Conservation (phyloP, 2,888 invertebrate species). For the Melieria omissa region DNA sequence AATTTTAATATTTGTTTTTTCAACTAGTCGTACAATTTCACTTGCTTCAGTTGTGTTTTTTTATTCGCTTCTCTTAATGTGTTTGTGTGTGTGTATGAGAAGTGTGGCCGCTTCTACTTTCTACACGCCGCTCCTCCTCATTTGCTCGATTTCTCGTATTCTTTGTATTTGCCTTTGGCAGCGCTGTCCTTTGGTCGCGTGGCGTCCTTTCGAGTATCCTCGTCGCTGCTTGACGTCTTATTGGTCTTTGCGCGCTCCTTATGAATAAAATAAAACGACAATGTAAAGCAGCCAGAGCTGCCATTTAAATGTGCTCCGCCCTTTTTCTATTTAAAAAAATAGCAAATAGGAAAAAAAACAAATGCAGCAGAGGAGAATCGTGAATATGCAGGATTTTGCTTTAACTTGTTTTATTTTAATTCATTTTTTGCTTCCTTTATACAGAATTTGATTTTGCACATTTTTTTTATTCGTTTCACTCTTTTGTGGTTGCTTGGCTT, state of each 20-base stretch:
- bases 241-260: slow-evolving; percentile 50
- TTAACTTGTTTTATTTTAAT: slow-evolving; percentile 57
- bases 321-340: slow-evolving; percentile 54
- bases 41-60: too few relatives aligned
- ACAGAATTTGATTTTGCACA: slow-evolving; percentile 25
- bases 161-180: background rate
- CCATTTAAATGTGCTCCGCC: slow-evolving; percentile 62
- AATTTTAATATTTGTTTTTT: slow-evolving; percentile 26
- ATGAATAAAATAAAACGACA: slow-evolving; percentile 38
- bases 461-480: slow-evolving; percentile 24
- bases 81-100: too few relatives aligned
- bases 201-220: slow-evolving; percentile 19
- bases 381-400: background rate
- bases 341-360: background rate
- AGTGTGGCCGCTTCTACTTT: too few relatives aligned
- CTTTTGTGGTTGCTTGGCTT: slow-evolving; percentile 51
- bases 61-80: too few relatives aligned
- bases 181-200: slow-evolving; percentile 4
- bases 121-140: background rate
- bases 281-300: slow-evolving; percentile 25
- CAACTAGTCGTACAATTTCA: too few relatives aligned
- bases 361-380: too few relatives aligned
- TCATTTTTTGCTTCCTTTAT: slow-evolving; percentile 31
- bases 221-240: slow-evolving; percentile 48
- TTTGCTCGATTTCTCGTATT: background rate